Evolutionary conservation across 2,888 invertebrate species (phyloP), one percentile per base, ranked within the genome.

Genomic region (Alentia gelatinosa): DNA sequence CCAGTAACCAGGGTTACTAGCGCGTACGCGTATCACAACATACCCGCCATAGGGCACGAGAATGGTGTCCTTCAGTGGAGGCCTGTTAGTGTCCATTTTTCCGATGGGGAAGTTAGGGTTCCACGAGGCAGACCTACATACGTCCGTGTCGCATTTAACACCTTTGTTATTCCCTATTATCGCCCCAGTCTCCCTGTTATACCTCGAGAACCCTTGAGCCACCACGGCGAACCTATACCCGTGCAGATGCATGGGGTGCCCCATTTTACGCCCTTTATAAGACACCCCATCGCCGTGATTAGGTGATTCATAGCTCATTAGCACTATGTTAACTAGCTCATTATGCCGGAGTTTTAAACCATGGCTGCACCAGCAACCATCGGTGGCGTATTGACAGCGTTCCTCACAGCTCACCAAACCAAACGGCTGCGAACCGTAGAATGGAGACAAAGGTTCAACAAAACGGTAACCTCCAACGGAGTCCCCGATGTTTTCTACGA

Each of bases 1-100:
- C 86, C 86, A 86, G 50, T 86, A 12, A 0, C 95, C 95, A 0
- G 95, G 95, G 86, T 95, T 95, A 89, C 94, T 92, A 23, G 95
- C 94, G 56, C 92, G 92, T 89, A 95, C 93, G 56, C 95, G 93
- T 12, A 95, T 86, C 0, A 95, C 94, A 23, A 93, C 95, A 91
- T 94, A 95, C 23, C 95, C 95, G n/a, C 94, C 95, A 30, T 93
- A 94, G 0, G 95, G 95, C 19, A 95, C 93, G 1, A 94, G 94
- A 5, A 95, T 91, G 15, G 95, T 95, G 92, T 95, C 95, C 86
- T 95, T 95, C 37, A 93, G 91, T 12, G 93, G 93, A 4, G 95
- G 94, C 3, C 91, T 89, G 15, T 92, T 79, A 15, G 94, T 90
- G 79, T 94, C 93, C 12, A 95, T n/a, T 0, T 92, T 94, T 0